phyloP scores from a whole-genome alignment of 2,113 vertebrate species.

The Hiodon tergisus region DNA sequence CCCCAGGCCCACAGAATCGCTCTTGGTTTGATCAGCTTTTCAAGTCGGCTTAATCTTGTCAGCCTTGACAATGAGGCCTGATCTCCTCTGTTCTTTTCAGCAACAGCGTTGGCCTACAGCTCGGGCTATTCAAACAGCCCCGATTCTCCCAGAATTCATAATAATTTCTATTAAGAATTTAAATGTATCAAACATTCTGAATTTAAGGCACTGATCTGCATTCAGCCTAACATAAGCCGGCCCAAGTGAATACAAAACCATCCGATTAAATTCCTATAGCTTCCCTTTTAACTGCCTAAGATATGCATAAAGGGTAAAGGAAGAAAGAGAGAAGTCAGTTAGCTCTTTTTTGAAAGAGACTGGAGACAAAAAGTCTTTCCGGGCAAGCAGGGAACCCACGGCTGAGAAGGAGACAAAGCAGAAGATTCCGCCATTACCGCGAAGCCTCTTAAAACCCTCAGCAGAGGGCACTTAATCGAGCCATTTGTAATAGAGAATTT shows the following conservation, averaged over 20 bases:
- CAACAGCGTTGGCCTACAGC: slow-evolving; percentile 49
- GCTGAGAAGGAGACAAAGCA: slow-evolving; percentile 33
- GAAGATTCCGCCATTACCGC: slow-evolving; percentile 48
- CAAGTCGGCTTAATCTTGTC: slow-evolving; percentile 62
- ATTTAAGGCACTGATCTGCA: slow-evolving; percentile 59
- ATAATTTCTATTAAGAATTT: slow-evolving; percentile 55
- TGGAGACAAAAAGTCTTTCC: slow-evolving; percentile 51
- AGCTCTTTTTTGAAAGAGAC: slow-evolving; percentile 50
- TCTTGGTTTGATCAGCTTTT: slow-evolving; percentile 56
- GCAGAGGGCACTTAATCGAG: slow-evolving; percentile 58
- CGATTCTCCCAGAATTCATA: slow-evolving; percentile 51
- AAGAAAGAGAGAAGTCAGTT: slow-evolving; percentile 37
- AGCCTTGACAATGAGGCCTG: slow-evolving; percentile 58
- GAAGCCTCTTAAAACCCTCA: slow-evolving; percentile 54
- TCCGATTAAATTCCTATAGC: slow-evolving; percentile 46
- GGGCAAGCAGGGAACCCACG: slow-evolving; percentile 44
- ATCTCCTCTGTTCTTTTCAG: slow-evolving; percentile 60
- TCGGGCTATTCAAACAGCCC: slow-evolving; percentile 51
- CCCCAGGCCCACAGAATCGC: slow-evolving; percentile 36
- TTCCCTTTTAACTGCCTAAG: slow-evolving; percentile 41
- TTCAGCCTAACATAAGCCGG: slow-evolving; percentile 52
- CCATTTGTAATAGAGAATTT: slow-evolving; percentile 55
- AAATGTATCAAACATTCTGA: slow-evolving; percentile 52
- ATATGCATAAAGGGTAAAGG: slow-evolving; percentile 43
- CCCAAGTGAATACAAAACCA: slow-evolving; percentile 53